These are phyloP conservation scores for Coleophora deauratella DNA, from an alignment of 2,888 invertebrate genomes.

Conservation along the genomic window DNA sequence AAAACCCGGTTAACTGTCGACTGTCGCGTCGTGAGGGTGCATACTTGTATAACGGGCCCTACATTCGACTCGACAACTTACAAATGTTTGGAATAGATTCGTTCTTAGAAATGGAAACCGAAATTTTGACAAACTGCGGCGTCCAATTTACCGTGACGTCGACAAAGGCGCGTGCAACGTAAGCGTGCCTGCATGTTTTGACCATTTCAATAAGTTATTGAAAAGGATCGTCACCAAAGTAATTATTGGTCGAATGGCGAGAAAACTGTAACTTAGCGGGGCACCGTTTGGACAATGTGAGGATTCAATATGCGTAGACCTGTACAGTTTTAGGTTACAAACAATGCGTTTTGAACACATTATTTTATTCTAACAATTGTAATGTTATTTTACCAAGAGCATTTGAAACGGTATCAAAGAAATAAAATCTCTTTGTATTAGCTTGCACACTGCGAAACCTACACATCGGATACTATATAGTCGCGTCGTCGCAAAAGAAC, in stretches of 20 bases:
- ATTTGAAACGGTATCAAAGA: constrained; percentile 12
- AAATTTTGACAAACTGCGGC: constrained; percentile 71
- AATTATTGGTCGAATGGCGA: constrained; percentile 53
- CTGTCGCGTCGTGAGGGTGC: constrained; percentile 30
- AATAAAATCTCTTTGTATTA: constrained; percentile 1
- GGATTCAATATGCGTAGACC: constrained; percentile 37
- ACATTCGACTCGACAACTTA: constrained; percentile 42
- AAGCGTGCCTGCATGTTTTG: constrained; percentile 67
- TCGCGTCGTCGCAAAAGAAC: too few relatives aligned
- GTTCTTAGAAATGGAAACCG: constrained; percentile 66
- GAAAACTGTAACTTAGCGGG: constrained; percentile 65
- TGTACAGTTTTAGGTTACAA: too few relatives aligned
- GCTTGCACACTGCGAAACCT: too few relatives aligned
- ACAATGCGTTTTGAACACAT: too few relatives aligned
- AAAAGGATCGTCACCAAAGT: constrained; percentile 61
- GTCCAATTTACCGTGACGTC: constrained; percentile 39
- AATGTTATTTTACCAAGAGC: constrained; percentile 9
- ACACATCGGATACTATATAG: too few relatives aligned
- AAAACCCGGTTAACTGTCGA: constrained; percentile 50
- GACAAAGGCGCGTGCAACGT: constrained; percentile 47
- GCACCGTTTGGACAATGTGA: constrained; percentile 35
- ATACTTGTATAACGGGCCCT: constrained; percentile 54
- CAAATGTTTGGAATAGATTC: constrained; percentile 38
- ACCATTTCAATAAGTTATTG: constrained; percentile 53
- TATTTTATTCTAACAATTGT: background rate